A percentile compares a stretch with the other conserved stretches of the same genome.
Evolutionary conservation across 2,113 vertebrate genomes (phyloP).

Genomic region (Hylia prasina): DNA sequence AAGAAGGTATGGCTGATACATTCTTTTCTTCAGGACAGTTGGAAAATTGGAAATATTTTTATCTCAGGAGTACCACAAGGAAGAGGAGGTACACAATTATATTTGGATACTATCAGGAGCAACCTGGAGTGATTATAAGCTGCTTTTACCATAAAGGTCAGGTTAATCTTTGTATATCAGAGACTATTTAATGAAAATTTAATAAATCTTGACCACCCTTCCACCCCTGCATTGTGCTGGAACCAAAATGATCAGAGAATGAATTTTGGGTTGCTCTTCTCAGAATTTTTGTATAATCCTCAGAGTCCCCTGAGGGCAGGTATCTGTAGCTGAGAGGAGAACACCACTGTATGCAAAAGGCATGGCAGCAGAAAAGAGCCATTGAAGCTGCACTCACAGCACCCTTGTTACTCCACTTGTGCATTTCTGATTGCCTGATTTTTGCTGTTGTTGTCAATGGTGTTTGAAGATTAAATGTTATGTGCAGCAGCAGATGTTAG

Average conservation of each 20-base stretch:
- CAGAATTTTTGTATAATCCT: not conserved
- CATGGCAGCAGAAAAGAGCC: not conserved
- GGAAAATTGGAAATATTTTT: not conserved
- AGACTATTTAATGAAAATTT: too few species aligned
- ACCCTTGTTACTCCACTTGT: not conserved
- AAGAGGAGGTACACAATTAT: not conserved
- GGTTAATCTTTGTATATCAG: not conserved
- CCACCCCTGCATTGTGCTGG: not conserved
- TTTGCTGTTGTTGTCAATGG: not conserved
- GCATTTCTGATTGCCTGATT: not conserved
- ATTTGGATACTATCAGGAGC: not conserved
- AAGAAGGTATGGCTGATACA: not conserved
- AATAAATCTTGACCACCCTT: not conserved
- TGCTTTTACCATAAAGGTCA: not conserved
- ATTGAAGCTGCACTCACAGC: not conserved
- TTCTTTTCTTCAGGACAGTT: not conserved
- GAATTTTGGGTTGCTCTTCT: not conserved
- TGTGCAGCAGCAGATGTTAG: constrained; percentile 49
- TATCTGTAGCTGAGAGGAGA: not conserved
- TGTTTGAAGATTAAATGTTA: constrained; percentile 23
- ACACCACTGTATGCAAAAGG: not conserved
- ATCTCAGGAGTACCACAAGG: not conserved
- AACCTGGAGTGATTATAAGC: not conserved
- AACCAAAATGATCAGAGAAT: not conserved
- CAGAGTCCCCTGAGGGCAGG: not conserved